Evolutionary conservation across 2,888 invertebrate genomes (phyloP).

Genomic region (Oasisia sp.): DNA sequence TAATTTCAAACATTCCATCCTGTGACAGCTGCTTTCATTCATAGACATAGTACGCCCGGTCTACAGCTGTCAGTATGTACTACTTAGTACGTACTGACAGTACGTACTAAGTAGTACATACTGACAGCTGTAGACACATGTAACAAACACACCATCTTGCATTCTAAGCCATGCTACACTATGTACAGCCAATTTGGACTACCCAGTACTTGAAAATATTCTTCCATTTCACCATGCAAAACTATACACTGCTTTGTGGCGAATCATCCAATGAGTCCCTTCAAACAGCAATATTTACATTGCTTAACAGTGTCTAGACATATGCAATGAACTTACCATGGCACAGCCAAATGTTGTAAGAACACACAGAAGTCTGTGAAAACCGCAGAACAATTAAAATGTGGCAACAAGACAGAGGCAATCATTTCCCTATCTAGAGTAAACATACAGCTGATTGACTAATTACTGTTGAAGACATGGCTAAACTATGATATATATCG

Average conservation of each 20-base stretch:
- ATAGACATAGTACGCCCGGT: too few relatives aligned
- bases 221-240: background rate
- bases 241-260: background rate
- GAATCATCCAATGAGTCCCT: background rate
- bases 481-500: background rate
- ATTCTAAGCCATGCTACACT: background rate
- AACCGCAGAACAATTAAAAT: background rate
- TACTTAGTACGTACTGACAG: too few relatives aligned
- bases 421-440: too few relatives aligned
- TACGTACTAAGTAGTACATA: background rate
- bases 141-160: background rate
- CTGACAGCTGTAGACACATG: background rate
- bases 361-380: background rate
- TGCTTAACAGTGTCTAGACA: background rate
- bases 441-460: background rate
- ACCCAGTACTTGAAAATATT: background rate
- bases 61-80: background rate
- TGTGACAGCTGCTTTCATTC: background rate
- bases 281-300: background rate
- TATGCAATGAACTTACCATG: background rate
- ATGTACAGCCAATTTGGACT: background rate
- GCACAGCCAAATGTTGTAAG: background rate
- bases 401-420: background rate
- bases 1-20: background rate
- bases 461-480: background rate